Evolutionary conservation across 64 coral and sea anemone genomes (phyloP), one percentile per base, ranked within the genome.

Genomic region (Montipora cactus): DNA sequence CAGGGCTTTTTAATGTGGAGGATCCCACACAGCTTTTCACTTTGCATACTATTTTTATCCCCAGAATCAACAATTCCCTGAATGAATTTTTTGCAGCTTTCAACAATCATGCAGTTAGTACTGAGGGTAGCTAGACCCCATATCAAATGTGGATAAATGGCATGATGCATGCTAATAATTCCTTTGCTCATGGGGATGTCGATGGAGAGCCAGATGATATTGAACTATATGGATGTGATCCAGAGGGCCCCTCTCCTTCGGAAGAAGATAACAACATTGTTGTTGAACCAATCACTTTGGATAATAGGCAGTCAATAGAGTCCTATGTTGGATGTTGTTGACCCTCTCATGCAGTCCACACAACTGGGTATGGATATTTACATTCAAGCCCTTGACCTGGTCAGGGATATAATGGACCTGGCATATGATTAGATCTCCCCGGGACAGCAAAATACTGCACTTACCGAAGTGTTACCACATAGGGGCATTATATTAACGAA

Each of bases 151-250:
- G 71, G 71, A 21, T 74, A 2, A 80, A 80, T 80, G 50, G 50
- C 0, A 80, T 80, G 78, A 80, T 80, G 14, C 48, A 80, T 55
- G 8, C 44, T 15, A 71, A 52, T 20, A 81, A 90, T 80, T 53
- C 66, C 25, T 47, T 49, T 51, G 62, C 66, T 44, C 69, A 80
- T 73, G 23, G 67, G 49, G 45, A 59, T 48, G 3, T 81, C 6
- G 64, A 91, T 91, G 77, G 25, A 55, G 78, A 91, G 49, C 76
- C 79, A 52, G 67, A 49, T 91, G 77, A 91, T 67, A 16, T 80
- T 59, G 12, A 44, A 23, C 49, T 75, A 12, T 91, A 91, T 75
- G 77, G 77, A 81, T 91, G 79, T 91, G 89, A 91, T 91, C 55
- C 89, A 49, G 55, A 91, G 58, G 89, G 59, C 23, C 46, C 89